Conservation (phyloP, 2,888 invertebrate species). For the Sympetrum striolatum region DNA sequence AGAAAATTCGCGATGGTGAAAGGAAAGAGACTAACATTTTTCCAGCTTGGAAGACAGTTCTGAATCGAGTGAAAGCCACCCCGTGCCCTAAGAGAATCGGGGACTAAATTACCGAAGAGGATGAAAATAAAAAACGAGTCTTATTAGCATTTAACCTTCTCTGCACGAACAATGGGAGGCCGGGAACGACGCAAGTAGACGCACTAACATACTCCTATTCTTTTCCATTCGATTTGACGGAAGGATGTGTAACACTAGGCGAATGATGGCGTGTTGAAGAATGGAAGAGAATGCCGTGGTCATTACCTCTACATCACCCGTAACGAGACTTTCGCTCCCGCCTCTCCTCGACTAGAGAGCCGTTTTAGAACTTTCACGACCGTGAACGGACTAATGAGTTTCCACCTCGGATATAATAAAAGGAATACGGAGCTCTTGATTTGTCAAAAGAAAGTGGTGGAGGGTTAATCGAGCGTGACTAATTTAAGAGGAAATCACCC, state of each 20-base stretch:
- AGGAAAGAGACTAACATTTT: conserved; percentile 29
- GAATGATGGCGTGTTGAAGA: conserved; percentile 2
- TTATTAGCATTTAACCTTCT: conserved; percentile 43
- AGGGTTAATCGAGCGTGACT: neutral
- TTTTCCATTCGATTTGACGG: neutral
- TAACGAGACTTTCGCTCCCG: conserved; percentile 19
- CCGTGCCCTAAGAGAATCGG: neutral
- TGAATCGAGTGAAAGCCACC: neutral
- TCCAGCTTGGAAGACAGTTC: conserved; percentile 6
- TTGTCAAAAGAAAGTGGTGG: neutral
- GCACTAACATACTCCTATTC: neutral
- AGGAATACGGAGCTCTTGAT: neutral
- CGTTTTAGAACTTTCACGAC: neutral
- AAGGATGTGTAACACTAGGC: conserved; percentile 3
- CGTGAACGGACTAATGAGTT: neutral
- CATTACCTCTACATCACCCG: conserved; percentile 15
- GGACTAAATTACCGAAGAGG: neutral
- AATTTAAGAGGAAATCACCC: no score
- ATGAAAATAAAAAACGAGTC: neutral
- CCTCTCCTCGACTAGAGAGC: neutral
- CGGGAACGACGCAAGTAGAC: neutral
- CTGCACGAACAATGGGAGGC: conserved; percentile 7
- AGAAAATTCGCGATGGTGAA: conserved; percentile 7
- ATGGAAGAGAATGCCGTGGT: conserved; percentile 5
- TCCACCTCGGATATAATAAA: neutral